phyloP scores from a whole-genome alignment of 2,797 vertebrate genomes.

The Sebastes minor region DNA sequence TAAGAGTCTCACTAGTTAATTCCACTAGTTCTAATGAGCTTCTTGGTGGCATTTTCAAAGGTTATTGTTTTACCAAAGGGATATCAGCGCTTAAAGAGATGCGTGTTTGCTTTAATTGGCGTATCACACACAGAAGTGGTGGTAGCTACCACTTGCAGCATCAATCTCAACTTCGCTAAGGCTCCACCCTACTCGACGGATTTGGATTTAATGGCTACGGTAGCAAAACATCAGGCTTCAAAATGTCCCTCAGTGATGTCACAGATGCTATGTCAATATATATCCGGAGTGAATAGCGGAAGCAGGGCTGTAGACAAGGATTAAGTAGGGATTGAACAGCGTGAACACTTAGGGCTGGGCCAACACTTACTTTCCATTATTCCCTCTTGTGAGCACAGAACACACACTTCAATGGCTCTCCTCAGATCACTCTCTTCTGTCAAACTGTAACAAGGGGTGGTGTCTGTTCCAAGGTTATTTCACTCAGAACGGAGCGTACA shows the following conservation, averaged over 20 bases:
- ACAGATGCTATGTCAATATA: constrained; percentile 14
- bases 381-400: constrained; percentile 36
- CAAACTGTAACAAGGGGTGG: constrained; percentile 19
- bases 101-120: neutral
- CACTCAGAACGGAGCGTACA: constrained; percentile 3
- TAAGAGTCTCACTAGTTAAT: neutral
- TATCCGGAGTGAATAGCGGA: neutral
- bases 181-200: neutral
- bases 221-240: neutral
- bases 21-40: constrained; percentile 1
- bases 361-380: constrained; percentile 43
- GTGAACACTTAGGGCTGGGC: constrained; percentile 25
- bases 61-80: neutral
- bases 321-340: constrained; percentile 28
- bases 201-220: neutral
- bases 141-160: neutral
- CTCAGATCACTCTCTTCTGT: constrained; percentile 31
- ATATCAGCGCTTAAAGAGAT: neutral
- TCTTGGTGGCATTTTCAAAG: constrained; percentile 4
- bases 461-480: constrained; percentile 51
- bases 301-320: constrained; percentile 22
- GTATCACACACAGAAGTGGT: neutral
- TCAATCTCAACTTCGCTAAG: neutral
- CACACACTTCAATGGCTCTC: constrained; percentile 20
- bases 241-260: neutral